Evolutionary conservation across 2,888 invertebrate species (phyloP).

Genomic region (Pollenia griseotomentosa): DNA sequence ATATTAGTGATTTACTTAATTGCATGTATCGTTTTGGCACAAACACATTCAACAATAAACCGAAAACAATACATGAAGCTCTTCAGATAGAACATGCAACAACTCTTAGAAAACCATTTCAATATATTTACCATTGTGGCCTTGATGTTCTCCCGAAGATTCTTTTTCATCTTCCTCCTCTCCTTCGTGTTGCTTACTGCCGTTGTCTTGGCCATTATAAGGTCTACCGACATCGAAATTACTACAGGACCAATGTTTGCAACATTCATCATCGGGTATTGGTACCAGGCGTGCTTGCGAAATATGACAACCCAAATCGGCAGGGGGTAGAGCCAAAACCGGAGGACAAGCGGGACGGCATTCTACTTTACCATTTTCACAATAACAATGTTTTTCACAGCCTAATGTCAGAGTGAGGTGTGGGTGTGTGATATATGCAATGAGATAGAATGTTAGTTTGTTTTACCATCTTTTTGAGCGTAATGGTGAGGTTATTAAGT

Average conservation of each 20-base stretch:
- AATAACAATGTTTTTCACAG: conserved; percentile 94
- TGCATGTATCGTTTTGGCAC: conserved; percentile 42
- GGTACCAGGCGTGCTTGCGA: conserved; percentile 87
- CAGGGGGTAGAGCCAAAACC: conserved; percentile 90
- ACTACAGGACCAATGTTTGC: conserved; percentile 90
- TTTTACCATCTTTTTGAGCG: conserved; percentile 11
- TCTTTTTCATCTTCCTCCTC: conserved; percentile 7
- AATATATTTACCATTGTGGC: conserved; percentile 79
- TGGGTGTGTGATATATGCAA: conserved; percentile 35
- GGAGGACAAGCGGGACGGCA: conserved; percentile 93
- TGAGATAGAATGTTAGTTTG: conserved; percentile 42
- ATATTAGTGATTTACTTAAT: conserved; percentile 61
- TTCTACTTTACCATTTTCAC: conserved; percentile 93
- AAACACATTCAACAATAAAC: conserved; percentile 73
- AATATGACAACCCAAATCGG: conserved; percentile 89
- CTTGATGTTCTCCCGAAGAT: conserved; percentile 46
- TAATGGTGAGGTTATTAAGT: conserved; percentile 28
- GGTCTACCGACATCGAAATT: conserved; percentile 79
- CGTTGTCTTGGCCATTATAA: conserved; percentile 52
- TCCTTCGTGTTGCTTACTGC: conserved; percentile 22
- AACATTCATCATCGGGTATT: conserved; percentile 92
- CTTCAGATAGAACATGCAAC: conserved; percentile 61
- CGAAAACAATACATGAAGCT: conserved; percentile 62
- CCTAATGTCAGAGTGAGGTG: conserved; percentile 83
- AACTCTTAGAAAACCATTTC: conserved; percentile 62